Evolutionary conservation across 2,113 vertebrate genomes (phyloP), one percentile per base, ranked within the genome.

Genomic region (Rutilus rutilus): DNA sequence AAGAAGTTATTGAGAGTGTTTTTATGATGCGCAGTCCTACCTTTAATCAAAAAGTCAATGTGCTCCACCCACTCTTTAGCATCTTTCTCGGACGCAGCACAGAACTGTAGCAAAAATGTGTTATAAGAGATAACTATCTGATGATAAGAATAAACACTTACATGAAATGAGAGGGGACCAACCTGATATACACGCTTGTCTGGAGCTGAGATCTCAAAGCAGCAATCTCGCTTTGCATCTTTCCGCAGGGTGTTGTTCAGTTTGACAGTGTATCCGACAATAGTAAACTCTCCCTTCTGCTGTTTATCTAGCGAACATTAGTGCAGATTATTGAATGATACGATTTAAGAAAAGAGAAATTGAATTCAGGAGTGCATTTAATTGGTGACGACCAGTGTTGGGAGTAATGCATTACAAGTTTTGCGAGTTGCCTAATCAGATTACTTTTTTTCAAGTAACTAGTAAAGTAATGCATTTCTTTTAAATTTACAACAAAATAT

Each of bases 141-240:
- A 36, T 47, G 5, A 52, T 30, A 33, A 33, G 15, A 50, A 82
- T 42, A 45, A 60, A 14, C 42, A n/a, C 15, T 50, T 52, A 25
- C 11, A 57, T 54, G 27, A 11, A 60, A 33, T 14, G 59, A 42
- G n/a, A 50, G 25, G 9, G 76, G 4, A 47, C 91, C 30, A 92
- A 99, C 98, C 97, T 98, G 97, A 96, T 99, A 99, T 92, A 96
- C 90, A 84, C 98, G 96, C 92, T 97, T 99, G 96, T 98, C 97
- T 77, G 97, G 95, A 93, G 98, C 97, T 0, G 94, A 95, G 91
- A 99, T 95, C 95, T 99, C 98, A 93, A 99, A 99, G 95, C 97
- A 98, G 91, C 95, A 99, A 93, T 99, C 97, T 91, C 97, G 99
- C 95, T 97, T 99, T 45, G 91, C 95, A 93, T 99, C 98, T 93